phyloP scores from a whole-genome alignment of 1,140 invertebrate genomes.

The Rhopalosiphum padi region DNA sequence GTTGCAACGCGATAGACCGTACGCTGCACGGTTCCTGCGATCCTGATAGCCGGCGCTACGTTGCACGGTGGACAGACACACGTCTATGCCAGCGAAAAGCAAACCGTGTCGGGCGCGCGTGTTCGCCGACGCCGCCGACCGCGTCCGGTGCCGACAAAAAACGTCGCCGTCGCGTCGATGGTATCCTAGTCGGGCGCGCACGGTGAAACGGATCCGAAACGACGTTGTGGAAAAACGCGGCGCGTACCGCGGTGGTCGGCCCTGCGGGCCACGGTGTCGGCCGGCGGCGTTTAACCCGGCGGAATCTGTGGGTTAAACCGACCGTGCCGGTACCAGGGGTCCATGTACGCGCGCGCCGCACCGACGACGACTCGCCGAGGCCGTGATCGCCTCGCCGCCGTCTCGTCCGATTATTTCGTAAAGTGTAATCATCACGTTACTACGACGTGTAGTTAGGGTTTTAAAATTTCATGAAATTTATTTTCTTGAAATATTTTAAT shows the following conservation, averaged over 20 bases:
- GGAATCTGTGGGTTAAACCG: conserved; percentile 5
- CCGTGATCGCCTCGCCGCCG: not conserved
- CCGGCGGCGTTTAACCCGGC: conserved; percentile 33
- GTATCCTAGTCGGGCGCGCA: conserved; percentile 37
- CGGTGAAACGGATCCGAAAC: conserved; percentile 44
- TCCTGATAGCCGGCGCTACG: not conserved
- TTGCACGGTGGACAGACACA: conserved; percentile 1
- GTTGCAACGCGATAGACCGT: no score
- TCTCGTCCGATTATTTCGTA: no score
- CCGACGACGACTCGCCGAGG: not conserved
- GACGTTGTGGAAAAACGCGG: conserved; percentile 15
- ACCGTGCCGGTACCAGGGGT: not conserved
- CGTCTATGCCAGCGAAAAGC: not conserved
- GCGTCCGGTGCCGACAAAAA: not conserved
- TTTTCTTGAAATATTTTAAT: no score
- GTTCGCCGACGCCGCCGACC: not conserved
- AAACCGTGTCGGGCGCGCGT: not conserved
- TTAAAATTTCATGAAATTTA: no score
- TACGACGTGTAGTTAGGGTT: no score
- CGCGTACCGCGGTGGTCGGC: not conserved
- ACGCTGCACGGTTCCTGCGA: not conserved
- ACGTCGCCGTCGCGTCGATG: not conserved
- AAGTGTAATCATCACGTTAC: no score
- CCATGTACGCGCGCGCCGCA: not conserved
- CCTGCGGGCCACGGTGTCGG: not conserved